Percentiles rank a stretch among this genome's conserved stretches.
These are phyloP conservation scores for Tachina lurida DNA, from an alignment of 2,888 invertebrate species.

Conservation along the genomic window DNA sequence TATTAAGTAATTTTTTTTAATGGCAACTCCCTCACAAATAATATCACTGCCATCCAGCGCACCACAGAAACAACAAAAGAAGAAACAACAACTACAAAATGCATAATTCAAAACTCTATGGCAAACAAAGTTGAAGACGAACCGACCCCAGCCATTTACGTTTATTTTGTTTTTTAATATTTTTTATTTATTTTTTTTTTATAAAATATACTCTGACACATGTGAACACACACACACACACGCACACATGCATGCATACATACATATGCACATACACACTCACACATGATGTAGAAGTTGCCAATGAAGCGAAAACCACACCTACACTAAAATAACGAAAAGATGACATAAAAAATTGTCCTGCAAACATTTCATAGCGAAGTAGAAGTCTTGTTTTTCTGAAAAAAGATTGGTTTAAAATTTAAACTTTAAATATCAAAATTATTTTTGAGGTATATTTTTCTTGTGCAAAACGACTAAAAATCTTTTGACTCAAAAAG, in stretches of 20 bases:
- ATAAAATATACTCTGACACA: no score
- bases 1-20: slow-evolving; percentile 69
- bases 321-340: slow-evolving; percentile 46
- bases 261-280: slow-evolving; percentile 20
- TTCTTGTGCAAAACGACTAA: no score
- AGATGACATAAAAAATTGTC: slow-evolving; percentile 37
- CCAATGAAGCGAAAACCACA: slow-evolving; percentile 48
- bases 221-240: neutral
- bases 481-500: no score
- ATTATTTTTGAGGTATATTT: no score
- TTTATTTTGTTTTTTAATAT: slow-evolving; percentile 22
- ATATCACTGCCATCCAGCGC: slow-evolving; percentile 5
- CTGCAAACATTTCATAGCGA: neutral
- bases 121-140: slow-evolving; percentile 44
- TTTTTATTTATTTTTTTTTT: neutral
- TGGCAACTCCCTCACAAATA: slow-evolving; percentile 58
- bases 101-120: slow-evolving; percentile 33
- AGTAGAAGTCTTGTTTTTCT: no score
- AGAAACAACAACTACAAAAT: neutral
- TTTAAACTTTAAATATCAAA: no score
- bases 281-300: neutral
- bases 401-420: no score
- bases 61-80: slow-evolving; percentile 4
- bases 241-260: neutral
- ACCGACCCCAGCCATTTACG: slow-evolving; percentile 48